Conservation (phyloP, 2,888 invertebrate species). For the Steinernema hermaphroditum region DNA sequence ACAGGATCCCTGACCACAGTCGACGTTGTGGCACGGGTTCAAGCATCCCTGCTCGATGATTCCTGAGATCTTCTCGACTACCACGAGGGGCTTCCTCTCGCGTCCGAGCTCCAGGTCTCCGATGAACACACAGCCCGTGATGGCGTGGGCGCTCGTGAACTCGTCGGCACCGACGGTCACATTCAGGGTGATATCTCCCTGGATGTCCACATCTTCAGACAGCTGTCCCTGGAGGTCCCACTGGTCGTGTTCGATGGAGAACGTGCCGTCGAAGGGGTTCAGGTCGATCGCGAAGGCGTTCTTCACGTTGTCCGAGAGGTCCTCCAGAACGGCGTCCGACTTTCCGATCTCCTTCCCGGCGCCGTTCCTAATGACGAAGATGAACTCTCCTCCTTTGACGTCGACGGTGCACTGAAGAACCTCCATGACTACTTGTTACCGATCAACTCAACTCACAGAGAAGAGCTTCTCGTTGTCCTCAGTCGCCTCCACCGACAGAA, state of each 20-base stretch:
- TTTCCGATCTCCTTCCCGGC: slow-evolving; percentile 28
- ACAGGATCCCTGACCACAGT: slow-evolving; percentile 3
- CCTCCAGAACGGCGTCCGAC: slow-evolving; percentile 11
- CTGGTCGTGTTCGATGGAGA: slow-evolving; percentile 12
- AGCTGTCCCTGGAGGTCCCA: slow-evolving; percentile 3
- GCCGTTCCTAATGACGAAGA: slow-evolving; percentile 6
- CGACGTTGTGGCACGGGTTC: slow-evolving; percentile 23
- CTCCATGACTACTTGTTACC: no score
- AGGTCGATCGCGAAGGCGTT: slow-evolving; percentile 20
- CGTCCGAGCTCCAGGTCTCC: slow-evolving; percentile 11
- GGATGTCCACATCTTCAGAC: not conserved
- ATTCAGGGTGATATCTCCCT: not conserved
- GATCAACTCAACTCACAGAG: no score
- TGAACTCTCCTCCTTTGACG: slow-evolving; percentile 21
- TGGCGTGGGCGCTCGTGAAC: not conserved
- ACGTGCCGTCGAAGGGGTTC: slow-evolving; percentile 23
- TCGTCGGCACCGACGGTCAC: slow-evolving; percentile 22
- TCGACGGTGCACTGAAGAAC: slow-evolving; percentile 18
- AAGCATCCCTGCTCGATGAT: slow-evolving; percentile 20
- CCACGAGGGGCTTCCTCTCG: not conserved
- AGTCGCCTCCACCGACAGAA: slow-evolving; percentile 1
- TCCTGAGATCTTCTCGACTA: slow-evolving; percentile 8
- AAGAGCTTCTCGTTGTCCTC: not conserved
- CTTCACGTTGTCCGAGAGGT: slow-evolving; percentile 26
- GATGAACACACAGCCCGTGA: slow-evolving; percentile 26